Evolutionary conservation across 2,797 vertebrate species (phyloP).

Genomic region (Gadopsis bispinosus): DNA sequence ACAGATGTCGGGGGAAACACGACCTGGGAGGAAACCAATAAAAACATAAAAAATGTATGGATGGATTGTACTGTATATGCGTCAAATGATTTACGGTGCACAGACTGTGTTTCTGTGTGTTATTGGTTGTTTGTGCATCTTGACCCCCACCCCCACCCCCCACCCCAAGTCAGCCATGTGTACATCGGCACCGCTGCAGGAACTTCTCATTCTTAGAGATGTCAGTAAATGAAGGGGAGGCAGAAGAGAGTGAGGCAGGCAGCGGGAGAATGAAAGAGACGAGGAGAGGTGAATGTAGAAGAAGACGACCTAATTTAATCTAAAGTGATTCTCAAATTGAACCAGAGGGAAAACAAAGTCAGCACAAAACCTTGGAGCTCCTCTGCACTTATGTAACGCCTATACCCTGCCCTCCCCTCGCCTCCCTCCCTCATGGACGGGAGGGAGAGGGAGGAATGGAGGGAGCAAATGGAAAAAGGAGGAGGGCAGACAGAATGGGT

Average conservation of each 20-base stretch:
- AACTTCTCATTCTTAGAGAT: slow-evolving; percentile 39
- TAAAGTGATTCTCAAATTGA: slow-evolving; percentile 78
- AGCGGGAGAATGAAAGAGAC: slow-evolving; percentile 29
- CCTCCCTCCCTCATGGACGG: slow-evolving; percentile 52
- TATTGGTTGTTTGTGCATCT: slow-evolving; percentile 14
- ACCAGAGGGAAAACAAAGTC: slow-evolving; percentile 74
- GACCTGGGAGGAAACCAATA: slow-evolving; percentile 5
- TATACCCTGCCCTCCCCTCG: slow-evolving; percentile 18
- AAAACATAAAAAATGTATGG: background rate
- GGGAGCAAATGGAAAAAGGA: background rate
- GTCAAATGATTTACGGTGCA: background rate
- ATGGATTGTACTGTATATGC: background rate
- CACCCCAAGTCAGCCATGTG: background rate
- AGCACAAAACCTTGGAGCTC: slow-evolving; percentile 68
- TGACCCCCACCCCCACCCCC: slow-evolving; percentile 5
- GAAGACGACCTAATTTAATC: slow-evolving; percentile 75
- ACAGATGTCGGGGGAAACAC: background rate
- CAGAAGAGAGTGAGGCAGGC: slow-evolving; percentile 1
- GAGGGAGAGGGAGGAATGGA: slow-evolving; percentile 31
- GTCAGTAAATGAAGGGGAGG: slow-evolving; percentile 34
- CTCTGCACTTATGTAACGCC: slow-evolving; percentile 68
- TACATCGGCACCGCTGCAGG: slow-evolving; percentile 26
- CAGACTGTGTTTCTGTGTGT: slow-evolving; percentile 1
- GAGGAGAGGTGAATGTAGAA: slow-evolving; percentile 54
- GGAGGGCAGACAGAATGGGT: background rate